Evolutionary conservation across 1,140 invertebrate genomes (phyloP), one percentile per base, ranked within the genome.

Genomic region (Meloidogyne hapla): DNA sequence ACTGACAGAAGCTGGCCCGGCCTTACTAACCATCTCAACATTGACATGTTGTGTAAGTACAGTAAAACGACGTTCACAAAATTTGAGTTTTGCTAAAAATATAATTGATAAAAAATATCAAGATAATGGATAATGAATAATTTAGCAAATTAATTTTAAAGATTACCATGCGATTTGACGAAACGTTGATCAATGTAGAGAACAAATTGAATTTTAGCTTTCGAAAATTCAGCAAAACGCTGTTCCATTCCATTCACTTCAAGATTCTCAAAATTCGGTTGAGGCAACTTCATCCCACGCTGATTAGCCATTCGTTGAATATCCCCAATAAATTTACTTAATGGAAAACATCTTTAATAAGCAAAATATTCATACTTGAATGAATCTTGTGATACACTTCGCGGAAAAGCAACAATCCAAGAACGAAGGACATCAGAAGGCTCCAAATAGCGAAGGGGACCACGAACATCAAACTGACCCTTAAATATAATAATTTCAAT

Each of bases 81-180:
- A 28, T 42, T 79, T 79, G 13, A 79, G 69, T 15, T 25, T 13
- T 15, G n/a, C 77, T 79, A 26, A 64, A 79, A 68, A 56, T 2
- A 8, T 15, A 56, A 5, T 45, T 2, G 38, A 5, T 21, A 28
- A 9, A 15, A 72, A 62, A 28, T n/a, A n/a, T n/a, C n/a, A n/a
- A n/a, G n/a, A n/a, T n/a, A n/a, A n/a, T n/a, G n/a, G n/a, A n/a
- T 18, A 42, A 48, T 6, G 13, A 21, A 63, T 12, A 62, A 63
- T 0, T n/a, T 61, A 26, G 26, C 42, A 18, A 40, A 23, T 9
- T 5, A 15, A n/a, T 5, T 63, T 21, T 70, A 13, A 25, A 25
- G 8, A n/a, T 48, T 33, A 77, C 76, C 70, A 28, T 77, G 76
- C n/a, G 75, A 77, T 48, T 77, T 77, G 1, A 25, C n/a, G 12